Evolutionary conservation across 2,888 invertebrate species (phyloP), one percentile per base, ranked within the genome.

Genomic region (Helobdella robusta): DNA sequence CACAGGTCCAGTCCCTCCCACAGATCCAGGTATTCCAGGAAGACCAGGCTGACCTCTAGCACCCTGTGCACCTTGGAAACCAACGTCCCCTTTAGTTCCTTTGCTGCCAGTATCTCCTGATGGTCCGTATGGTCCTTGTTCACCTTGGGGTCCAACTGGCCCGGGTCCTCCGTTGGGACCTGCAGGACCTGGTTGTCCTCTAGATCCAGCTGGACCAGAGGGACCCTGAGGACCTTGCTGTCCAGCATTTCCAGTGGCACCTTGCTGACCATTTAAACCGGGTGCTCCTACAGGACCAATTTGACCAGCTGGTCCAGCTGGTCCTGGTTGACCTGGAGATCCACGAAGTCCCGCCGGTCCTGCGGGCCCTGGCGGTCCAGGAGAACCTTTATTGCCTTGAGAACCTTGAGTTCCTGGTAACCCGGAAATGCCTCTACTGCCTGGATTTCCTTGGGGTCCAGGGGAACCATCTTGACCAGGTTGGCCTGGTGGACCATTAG

Each of bases 231-330:
- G 62, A 20, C 70, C 70, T 18, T 54, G 60, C 30, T 44, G 59
- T 54, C 69, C 67, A 15, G 34, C 20, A 34, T 56, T 36, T 32
- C 65, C 66, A n/a, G 15, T 36, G 1, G 48, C 23, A 8, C 68
- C 68, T 28, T 50, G 15, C 20, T 40, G 66, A 18, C 67, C 67
- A 5, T 18, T 15, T 40, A 75, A 74, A 64, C 83, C 83, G 25
- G 25, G 2, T 5, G 18, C 36, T 61, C 68, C 68, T 54, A 52
- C n/a, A 32, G 35, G 18, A 40, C 69, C 70, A 28, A 52, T 59
- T 44, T n/a, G 46, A 25, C 70, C 70, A 52, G 50, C 36, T 6
- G 63, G 44, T 40, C 71, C 71, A 32, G 60, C 36, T 23, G 59
- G 52, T 8, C 69, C 69, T 40, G 61, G 65, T 56, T 61, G 59